Conservation (phyloP, 2,797 vertebrate species). For the Ptychadena robeensis region DNA sequence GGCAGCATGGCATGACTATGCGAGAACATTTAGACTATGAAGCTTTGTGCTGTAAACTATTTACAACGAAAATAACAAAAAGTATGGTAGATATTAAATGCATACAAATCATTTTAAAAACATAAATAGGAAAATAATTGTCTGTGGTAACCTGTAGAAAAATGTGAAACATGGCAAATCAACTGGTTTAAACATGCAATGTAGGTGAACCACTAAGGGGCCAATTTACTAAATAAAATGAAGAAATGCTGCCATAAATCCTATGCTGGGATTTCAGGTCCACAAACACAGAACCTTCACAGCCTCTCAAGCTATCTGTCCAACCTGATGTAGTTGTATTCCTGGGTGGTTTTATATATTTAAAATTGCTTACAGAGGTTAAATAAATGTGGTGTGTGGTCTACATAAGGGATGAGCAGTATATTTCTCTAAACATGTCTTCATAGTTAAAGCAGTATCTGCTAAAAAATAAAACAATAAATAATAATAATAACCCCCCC, state of each 20-base stretch:
- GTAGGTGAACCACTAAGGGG: not conserved
- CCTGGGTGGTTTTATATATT: not conserved
- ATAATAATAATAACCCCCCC: no score
- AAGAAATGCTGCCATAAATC: not conserved
- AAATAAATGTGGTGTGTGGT: no score
- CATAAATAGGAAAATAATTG: no score
- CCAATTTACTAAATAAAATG: not conserved
- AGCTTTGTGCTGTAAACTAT: not conserved
- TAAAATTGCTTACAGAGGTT: no score
- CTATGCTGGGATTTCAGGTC: not conserved
- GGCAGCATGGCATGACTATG: constrained; percentile 24
- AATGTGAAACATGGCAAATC: no score
- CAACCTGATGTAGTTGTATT: no score
- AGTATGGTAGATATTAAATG: not conserved
- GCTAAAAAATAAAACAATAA: no score
- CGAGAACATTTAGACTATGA: not conserved
- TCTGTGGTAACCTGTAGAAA: no score
- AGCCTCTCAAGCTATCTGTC: no score
- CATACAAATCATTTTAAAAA: not conserved
- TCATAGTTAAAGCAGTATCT: no score
- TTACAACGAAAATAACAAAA: not conserved
- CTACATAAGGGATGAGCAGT: no score
- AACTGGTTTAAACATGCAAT: not conserved
- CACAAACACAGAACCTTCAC: not conserved
- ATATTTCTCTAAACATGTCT: no score